Evolutionary conservation across 1,140 invertebrate species (phyloP).

Genomic region (Oscheius sp.): DNA sequence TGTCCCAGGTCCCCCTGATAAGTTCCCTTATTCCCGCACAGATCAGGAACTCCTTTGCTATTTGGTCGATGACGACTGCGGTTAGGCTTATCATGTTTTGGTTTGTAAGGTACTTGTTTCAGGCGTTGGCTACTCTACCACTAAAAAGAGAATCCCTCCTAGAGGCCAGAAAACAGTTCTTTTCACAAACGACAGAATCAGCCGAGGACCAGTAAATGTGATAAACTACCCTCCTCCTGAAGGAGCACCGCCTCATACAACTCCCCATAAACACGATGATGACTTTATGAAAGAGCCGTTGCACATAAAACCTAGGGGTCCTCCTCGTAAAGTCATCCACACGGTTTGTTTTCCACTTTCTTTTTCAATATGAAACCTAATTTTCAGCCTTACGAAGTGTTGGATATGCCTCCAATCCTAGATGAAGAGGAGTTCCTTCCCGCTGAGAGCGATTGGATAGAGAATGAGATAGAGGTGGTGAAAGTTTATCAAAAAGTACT

Average conservation of each 20-base stretch:
- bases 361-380: not conserved
- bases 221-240: not conserved
- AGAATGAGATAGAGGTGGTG: not conserved
- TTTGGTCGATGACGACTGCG: conserved; percentile 17
- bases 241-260: not conserved
- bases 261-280: not conserved
- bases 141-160: not conserved
- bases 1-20: not conserved
- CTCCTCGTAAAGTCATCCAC: not conserved
- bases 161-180: not conserved
- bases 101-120: not conserved
- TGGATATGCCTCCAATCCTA: not conserved
- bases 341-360: not conserved
- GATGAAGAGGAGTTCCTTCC: not conserved
- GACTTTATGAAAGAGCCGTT: not conserved
- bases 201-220: not conserved
- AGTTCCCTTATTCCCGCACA: not conserved
- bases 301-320: not conserved
- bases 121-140: not conserved
- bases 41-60: conserved; percentile 17
- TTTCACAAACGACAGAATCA: not conserved
- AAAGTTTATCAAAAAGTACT: too few species aligned
- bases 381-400: not conserved
- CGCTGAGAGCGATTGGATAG: not conserved
- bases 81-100: not conserved